Evolutionary conservation across 2,888 invertebrate species (phyloP).

Genomic region (Abscondita cerata): DNA sequence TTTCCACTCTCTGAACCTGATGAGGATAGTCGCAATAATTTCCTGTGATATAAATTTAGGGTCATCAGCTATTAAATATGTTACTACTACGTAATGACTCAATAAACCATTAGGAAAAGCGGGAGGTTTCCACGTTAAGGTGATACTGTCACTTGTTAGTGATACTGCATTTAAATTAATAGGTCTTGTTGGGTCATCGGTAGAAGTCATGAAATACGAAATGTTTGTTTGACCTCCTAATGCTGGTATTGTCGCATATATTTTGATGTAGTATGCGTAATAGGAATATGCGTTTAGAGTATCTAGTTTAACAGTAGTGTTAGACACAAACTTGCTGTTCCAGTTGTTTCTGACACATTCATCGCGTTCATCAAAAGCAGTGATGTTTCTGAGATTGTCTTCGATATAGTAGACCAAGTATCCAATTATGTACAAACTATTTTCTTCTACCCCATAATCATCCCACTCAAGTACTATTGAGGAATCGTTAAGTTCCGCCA

Average conservation of each 20-base stretch:
- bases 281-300: slow-evolving; percentile 71
- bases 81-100: slow-evolving; percentile 53
- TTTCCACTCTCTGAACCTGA: background rate
- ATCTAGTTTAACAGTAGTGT: slow-evolving; percentile 48
- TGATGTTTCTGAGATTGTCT: slow-evolving; percentile 60
- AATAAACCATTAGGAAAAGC: slow-evolving; percentile 51
- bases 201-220: slow-evolving; percentile 69
- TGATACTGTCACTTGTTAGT: slow-evolving; percentile 52
- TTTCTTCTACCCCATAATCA: slow-evolving; percentile 39
- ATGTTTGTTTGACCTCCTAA: slow-evolving; percentile 67
- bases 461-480: slow-evolving; percentile 58
- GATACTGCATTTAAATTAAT: slow-evolving; percentile 46
- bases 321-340: slow-evolving; percentile 46
- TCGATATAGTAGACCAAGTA: slow-evolving; percentile 71
- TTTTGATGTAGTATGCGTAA: slow-evolving; percentile 77
- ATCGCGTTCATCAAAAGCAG: slow-evolving; percentile 57
- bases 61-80: slow-evolving; percentile 48
- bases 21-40: slow-evolving; percentile 61
- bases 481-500: slow-evolving; percentile 53
- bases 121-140: slow-evolving; percentile 68
- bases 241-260: slow-evolving; percentile 51
- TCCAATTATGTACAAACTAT: slow-evolving; percentile 56
- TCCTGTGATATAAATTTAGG: slow-evolving; percentile 56
- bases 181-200: slow-evolving; percentile 63
- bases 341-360: slow-evolving; percentile 50